Evolutionary conservation across 2,888 invertebrate genomes (phyloP).

Genomic region (Laothoe populi): DNA sequence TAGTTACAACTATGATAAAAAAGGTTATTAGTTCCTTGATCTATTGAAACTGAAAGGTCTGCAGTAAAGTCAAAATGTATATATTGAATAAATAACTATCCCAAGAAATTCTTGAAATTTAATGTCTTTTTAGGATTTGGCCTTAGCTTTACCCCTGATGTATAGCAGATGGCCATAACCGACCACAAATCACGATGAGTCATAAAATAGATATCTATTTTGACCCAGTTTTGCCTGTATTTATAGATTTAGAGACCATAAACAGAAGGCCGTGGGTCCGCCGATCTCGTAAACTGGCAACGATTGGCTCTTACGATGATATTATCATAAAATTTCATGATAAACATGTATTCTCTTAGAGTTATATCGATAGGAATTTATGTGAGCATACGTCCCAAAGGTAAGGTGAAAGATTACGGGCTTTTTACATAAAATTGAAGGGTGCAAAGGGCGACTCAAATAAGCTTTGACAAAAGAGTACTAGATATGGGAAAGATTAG

Average conservation of each 20-base stretch:
- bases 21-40: too few relatives aligned
- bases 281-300: conserved; percentile 2
- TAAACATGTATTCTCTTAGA: background rate
- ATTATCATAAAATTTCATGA: conserved; percentile 17
- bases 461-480: background rate
- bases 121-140: too few relatives aligned
- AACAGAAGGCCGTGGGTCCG: background rate
- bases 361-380: background rate
- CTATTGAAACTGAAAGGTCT: too few relatives aligned
- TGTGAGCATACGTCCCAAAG: too few relatives aligned
- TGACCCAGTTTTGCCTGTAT: background rate
- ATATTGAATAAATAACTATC: too few relatives aligned
- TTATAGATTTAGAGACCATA: conserved; percentile 14
- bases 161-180: background rate
- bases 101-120: too few relatives aligned
- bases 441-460: too few relatives aligned
- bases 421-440: background rate
- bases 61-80: too few relatives aligned
- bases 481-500: too few relatives aligned
- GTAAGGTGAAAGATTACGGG: background rate
- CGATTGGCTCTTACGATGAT: background rate
- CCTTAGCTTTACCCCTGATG: too few relatives aligned
- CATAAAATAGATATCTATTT: background rate
- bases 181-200: background rate
- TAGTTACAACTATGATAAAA: too few relatives aligned